Conservation (phyloP, 2,888 invertebrate species). For the Resseliella maxima region DNA sequence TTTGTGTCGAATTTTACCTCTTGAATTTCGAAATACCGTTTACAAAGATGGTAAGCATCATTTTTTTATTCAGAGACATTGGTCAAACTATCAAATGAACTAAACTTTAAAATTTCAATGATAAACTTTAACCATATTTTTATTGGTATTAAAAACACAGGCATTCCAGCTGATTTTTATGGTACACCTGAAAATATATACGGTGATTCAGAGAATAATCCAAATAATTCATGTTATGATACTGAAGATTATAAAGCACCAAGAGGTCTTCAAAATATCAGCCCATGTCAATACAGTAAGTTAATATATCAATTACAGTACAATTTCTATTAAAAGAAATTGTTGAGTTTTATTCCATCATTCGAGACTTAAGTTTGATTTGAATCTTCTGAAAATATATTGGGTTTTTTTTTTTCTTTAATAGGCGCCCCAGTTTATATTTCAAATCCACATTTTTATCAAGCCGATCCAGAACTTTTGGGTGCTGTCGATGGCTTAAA, state of each 20-base stretch:
- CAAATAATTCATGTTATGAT: conserved; percentile 80
- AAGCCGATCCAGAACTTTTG: conserved; percentile 78
- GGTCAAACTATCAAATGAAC: too few species aligned
- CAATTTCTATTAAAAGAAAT: neutral
- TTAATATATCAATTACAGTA: conserved; percentile 57
- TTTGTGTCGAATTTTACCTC: conserved; percentile 81
- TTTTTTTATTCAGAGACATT: too few species aligned
- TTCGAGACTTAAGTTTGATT: too few species aligned
- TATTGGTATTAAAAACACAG: conserved; percentile 66
- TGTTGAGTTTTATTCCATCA: too few species aligned
- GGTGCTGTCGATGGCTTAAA: conserved; percentile 78
- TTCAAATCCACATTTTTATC: conserved; percentile 90
- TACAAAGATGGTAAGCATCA: conserved; percentile 75
- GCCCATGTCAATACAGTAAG: conserved; percentile 87
- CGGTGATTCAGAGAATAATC: conserved; percentile 74
- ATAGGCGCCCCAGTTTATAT: conserved; percentile 89
- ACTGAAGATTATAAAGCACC: conserved; percentile 76
- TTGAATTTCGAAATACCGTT: conserved; percentile 76
- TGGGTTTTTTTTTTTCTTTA: too few species aligned
- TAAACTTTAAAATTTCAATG: too few species aligned
- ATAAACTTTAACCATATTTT: too few species aligned
- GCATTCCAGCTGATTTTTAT: conserved; percentile 79
- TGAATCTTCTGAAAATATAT: too few species aligned
- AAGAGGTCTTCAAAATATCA: conserved; percentile 84
- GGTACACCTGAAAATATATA: conserved; percentile 78